Evolutionary conservation across 2,888 invertebrate species (phyloP).

Genomic region (Achlya flavicornis): DNA sequence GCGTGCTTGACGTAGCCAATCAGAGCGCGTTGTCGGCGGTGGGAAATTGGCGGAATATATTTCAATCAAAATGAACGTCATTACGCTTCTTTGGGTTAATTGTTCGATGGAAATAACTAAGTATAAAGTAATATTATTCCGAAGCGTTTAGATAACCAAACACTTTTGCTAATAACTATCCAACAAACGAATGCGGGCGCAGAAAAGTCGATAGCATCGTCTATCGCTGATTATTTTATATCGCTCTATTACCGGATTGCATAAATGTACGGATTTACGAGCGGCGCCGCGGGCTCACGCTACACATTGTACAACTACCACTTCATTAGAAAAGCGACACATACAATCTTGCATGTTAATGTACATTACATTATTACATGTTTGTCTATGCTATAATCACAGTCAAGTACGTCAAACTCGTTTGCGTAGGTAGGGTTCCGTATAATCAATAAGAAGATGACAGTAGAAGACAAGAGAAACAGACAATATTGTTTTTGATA

Average conservation of each 20-base stretch:
- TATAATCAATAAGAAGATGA: background rate
- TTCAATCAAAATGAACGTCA: too few relatives aligned
- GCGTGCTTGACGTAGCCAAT: too few relatives aligned
- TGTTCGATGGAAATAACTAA: too few relatives aligned
- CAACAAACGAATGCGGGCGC: slow-evolving; percentile 27
- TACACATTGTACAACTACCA: slow-evolving; percentile 27
- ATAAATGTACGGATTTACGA: slow-evolving; percentile 32
- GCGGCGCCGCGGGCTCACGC: slow-evolving; percentile 26
- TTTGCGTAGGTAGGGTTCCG: background rate
- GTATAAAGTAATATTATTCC: too few relatives aligned
- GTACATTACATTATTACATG: background rate
- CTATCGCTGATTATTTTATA: slow-evolving; percentile 49
- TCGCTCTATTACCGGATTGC: slow-evolving; percentile 44
- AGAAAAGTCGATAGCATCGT: slow-evolving; percentile 42
- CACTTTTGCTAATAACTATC: slow-evolving; percentile 16
- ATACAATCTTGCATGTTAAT: background rate
- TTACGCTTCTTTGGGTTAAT: too few relatives aligned
- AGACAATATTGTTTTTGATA: background rate
- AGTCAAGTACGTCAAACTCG: background rate
- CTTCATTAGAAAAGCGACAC: slow-evolving; percentile 30
- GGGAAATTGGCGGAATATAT: too few relatives aligned
- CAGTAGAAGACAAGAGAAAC: too few relatives aligned
- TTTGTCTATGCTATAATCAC: background rate
- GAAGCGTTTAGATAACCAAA: background rate
- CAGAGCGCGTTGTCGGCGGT: too few relatives aligned